Conservation (phyloP, 2,888 invertebrate species). For the Clostera curtula region DNA sequence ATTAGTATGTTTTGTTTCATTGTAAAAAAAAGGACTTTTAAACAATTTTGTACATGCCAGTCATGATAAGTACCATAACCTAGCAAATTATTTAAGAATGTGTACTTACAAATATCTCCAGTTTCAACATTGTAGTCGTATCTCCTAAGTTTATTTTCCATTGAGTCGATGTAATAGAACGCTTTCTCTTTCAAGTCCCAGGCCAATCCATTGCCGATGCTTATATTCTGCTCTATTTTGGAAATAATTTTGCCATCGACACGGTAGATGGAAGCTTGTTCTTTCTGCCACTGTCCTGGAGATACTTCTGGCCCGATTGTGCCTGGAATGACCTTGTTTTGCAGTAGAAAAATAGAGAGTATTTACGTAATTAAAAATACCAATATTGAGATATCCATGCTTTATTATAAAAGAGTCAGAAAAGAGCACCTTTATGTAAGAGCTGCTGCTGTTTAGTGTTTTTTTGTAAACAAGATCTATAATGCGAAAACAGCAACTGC, state of each 20-base stretch:
- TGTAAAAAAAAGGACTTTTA: too few species aligned
- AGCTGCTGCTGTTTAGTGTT: too few species aligned
- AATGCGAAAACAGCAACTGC: too few species aligned
- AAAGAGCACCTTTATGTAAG: too few species aligned
- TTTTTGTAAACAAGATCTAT: too few species aligned
- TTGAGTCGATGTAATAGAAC: conserved; percentile 84
- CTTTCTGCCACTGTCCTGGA: conserved; percentile 45
- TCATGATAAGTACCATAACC: not conserved
- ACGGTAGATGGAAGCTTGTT: conserved; percentile 63
- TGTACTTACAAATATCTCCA: conserved; percentile 79
- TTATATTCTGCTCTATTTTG: conserved; percentile 43
- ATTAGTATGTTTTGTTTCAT: too few species aligned
- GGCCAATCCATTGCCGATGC: conserved; percentile 86
- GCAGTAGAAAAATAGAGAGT: not conserved
- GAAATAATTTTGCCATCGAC: conserved; percentile 37
- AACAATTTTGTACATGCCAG: too few species aligned
- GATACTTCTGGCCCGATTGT: conserved; percentile 71
- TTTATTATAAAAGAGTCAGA: not conserved
- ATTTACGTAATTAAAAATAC: not conserved
- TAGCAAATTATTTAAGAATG: conserved; percentile 1
- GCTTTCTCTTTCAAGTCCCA: conserved; percentile 80
- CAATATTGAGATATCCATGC: not conserved
- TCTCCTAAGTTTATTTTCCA: conserved; percentile 76
- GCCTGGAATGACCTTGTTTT: conserved; percentile 55
- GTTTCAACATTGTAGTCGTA: conserved; percentile 82